A percentile compares a stretch with the other conserved stretches of the same genome.
Evolutionary conservation across 2,113 vertebrate species (phyloP).

Genomic region (Ophiodon elongatus): DNA sequence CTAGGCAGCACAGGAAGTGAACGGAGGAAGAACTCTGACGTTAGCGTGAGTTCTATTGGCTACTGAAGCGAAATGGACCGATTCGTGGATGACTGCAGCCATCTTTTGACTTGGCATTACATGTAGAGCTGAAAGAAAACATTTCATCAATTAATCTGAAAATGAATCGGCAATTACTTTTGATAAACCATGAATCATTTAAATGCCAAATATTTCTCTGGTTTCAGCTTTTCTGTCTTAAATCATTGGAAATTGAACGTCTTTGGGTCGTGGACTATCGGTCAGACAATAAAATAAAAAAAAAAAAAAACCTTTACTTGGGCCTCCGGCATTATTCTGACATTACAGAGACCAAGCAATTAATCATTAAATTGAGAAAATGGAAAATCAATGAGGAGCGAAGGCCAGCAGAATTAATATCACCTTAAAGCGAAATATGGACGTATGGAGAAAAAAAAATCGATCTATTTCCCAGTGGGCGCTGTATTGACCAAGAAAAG

Average conservation of each 20-base stretch:
- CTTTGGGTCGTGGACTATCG: background rate
- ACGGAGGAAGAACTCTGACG: background rate
- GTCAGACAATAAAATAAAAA: background rate
- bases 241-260: background rate
- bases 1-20: background rate
- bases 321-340: background rate
- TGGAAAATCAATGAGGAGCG: background rate
- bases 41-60: no score
- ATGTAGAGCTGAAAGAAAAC: background rate
- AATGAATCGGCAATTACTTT: background rate
- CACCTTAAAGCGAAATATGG: background rate
- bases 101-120: background rate
- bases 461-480: background rate
- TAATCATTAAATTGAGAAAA: background rate
- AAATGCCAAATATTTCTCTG: background rate
- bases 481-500: background rate
- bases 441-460: background rate
- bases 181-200: background rate
- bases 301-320: background rate
- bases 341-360: background rate
- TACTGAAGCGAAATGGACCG: no score
- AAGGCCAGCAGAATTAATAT: background rate
- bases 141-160: background rate
- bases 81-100: background rate
- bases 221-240: background rate